Evolutionary conservation across 1,140 invertebrate species (phyloP).

Genomic region (Neoseiulus cucumeris): DNA sequence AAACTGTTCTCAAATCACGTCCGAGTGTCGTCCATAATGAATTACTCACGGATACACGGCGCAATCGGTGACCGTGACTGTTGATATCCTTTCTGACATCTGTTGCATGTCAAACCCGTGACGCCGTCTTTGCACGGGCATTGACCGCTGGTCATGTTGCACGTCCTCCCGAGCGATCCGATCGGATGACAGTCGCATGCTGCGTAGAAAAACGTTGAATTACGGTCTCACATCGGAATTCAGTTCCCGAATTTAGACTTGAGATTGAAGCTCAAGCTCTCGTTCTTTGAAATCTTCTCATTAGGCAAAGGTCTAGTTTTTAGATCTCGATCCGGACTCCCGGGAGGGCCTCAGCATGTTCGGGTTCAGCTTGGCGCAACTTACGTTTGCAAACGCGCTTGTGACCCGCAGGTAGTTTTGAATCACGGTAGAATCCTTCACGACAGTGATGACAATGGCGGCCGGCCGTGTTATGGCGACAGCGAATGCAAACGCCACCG

Average conservation of each 20-base stretch:
- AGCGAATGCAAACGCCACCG: conserved; percentile 79
- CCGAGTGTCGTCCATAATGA: neutral
- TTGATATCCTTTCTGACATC: conserved; percentile 89
- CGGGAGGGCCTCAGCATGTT: neutral
- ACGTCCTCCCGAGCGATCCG: conserved; percentile 84
- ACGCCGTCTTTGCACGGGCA: conserved; percentile 99
- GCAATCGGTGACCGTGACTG: conserved; percentile 90
- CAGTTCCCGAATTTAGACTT: neutral
- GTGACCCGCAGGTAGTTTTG: conserved; percentile 74
- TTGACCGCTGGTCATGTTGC: conserved; percentile 94
- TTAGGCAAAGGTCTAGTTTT: neutral
- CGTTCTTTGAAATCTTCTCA: neutral
- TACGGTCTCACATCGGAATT: conserved; percentile 20
- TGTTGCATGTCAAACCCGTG: conserved; percentile 85
- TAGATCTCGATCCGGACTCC: too few relatives aligned
- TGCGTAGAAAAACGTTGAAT: conserved; percentile 28
- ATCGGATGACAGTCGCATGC: conserved; percentile 96
- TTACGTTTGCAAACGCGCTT: conserved; percentile 94
- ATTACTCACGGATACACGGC: conserved; percentile 68
- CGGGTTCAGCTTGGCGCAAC: conserved; percentile 25
- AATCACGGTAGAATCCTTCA: conserved; percentile 87
- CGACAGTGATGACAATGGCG: conserved; percentile 93
- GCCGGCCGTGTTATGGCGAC: conserved; percentile 90
- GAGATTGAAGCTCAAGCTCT: neutral
- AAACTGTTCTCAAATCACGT: too few relatives aligned